Evolutionary conservation across 2,888 invertebrate genomes (phyloP), one percentile per base, ranked within the genome.

Genomic region (Bembecia ichneumoniformis): DNA sequence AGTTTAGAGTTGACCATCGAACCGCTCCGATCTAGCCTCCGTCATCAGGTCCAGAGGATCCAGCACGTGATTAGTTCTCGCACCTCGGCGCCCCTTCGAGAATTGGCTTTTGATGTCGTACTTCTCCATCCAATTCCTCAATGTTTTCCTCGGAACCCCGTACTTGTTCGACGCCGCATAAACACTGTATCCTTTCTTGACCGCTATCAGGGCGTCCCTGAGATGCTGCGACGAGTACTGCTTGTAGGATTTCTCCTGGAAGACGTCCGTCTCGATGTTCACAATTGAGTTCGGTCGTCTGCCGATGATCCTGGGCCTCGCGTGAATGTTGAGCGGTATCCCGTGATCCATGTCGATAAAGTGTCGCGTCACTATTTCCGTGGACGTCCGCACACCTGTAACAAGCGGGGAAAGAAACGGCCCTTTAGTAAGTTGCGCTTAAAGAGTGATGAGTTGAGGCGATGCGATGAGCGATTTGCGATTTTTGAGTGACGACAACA

Each of bases 121-220:
- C 51, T 89, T 87, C 49, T 88, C 89, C 89, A 89, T 89, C 87
- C 89, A 89, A 64, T 89, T 89, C 49, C 89, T 63, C 17, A 89
- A 65, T 28, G 89, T 89, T 51, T 89, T 89, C 62, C 89, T 72
- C 1, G 89, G 89, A 17, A 89, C 88, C 0, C 88, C 89, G 53
- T 80, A 89, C 43, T 89, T 87, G 52, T 88, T 88, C 0, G 89
- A 89, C 0, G 89, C 89, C 0, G 89, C 88, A 52, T 89, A 88
- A 0, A 89, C 89, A 20, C 88, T 89, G 51, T 87, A 84, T 0
- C 89, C 89, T 58, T 82, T 82, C 55, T 88, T 88, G 0, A 88
- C 88, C 0, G 87, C 87, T 43, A 88, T 86, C 1, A 88, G 53
- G 0, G 88, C 88, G 40, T 88, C 88, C 28, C 88, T 59, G 0